Conservation (phyloP, 2,888 invertebrate species). For the Monoplex corrugatus region DNA sequence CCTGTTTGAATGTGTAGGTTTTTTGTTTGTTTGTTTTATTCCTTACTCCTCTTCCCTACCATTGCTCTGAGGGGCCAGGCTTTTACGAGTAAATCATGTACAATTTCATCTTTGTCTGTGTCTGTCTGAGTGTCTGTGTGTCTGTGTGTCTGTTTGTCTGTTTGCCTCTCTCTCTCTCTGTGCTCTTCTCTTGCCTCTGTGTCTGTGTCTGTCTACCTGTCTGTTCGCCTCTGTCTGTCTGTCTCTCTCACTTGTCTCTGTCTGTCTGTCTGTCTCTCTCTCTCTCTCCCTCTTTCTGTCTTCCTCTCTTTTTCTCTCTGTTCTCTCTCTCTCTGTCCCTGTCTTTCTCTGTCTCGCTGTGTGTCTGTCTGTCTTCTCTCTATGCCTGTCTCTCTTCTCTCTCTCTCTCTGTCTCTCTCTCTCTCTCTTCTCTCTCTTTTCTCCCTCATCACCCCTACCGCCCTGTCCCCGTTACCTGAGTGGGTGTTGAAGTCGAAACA, state of each 20-base stretch:
- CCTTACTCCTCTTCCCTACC: background rate
- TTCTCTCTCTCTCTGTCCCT: background rate
- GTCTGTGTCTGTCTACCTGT: background rate
- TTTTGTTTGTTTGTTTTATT: too few relatives aligned
- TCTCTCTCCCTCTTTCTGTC: too few relatives aligned
- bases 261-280: background rate
- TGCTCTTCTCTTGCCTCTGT: background rate
- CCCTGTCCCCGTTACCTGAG: background rate
- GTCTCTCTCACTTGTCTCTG: background rate
- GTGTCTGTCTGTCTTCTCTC: too few relatives aligned
- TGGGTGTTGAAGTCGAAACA: too few relatives aligned
- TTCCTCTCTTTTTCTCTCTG: background rate
- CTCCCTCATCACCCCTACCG: background rate
- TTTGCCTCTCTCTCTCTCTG: background rate
- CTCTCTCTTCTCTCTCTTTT: conserved; percentile 14
- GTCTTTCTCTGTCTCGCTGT: conserved; percentile 15
- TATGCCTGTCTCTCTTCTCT: background rate
- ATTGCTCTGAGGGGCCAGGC: too few relatives aligned
- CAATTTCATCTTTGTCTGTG: background rate
- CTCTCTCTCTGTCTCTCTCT: conserved; percentile 17
- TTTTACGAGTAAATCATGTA: too few relatives aligned
- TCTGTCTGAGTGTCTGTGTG: background rate
- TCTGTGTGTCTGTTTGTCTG: background rate
- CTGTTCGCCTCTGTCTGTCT: too few relatives aligned
- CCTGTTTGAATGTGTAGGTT: too few relatives aligned